A percentile compares a stretch with the other conserved stretches of the same genome.
phyloP scores from a whole-genome alignment of 2,797 vertebrate species.

The Astyanax mexicanus region DNA sequence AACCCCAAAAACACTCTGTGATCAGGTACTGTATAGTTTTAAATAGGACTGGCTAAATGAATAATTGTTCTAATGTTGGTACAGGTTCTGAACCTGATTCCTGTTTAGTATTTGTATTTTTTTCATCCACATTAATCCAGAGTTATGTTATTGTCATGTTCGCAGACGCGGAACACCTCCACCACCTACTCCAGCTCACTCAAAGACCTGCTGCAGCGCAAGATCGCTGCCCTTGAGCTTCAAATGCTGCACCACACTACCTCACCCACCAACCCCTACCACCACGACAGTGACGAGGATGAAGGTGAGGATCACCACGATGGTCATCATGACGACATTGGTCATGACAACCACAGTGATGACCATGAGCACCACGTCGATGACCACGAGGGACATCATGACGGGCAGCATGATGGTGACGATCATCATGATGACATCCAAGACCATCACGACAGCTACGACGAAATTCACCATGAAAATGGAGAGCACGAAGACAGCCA shows the following conservation, averaged over 20 bases:
- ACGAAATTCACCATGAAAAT: constrained; percentile 29
- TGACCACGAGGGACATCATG: constrained; percentile 15
- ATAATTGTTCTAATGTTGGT: not conserved
- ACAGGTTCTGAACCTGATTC: not conserved
- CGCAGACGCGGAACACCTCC: constrained; percentile 81
- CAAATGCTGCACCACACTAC: constrained; percentile 75
- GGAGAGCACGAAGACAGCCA: constrained; percentile 28
- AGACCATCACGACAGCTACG: constrained; percentile 32
- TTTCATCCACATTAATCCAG: not conserved
- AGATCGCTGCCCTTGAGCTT: constrained; percentile 81
- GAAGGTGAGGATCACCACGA: not conserved
- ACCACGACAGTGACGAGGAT: constrained; percentile 11
- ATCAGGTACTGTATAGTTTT: too few relatives aligned
- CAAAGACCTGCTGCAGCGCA: constrained; percentile 84
- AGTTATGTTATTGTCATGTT: constrained; percentile 28
- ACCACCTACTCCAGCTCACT: constrained; percentile 80
- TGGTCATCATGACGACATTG: not conserved
- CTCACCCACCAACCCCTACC: constrained; percentile 38
- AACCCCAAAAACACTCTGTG: too few relatives aligned
- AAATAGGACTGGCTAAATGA: too few relatives aligned
- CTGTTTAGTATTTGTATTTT: not conserved
- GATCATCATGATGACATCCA: constrained; percentile 41
- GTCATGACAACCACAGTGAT: constrained; percentile 34
- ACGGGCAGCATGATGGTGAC: constrained; percentile 12
- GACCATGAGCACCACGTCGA: constrained; percentile 35